phyloP scores from a whole-genome alignment of 2,888 invertebrate species.

The Polydrusus pterygomalis region DNA sequence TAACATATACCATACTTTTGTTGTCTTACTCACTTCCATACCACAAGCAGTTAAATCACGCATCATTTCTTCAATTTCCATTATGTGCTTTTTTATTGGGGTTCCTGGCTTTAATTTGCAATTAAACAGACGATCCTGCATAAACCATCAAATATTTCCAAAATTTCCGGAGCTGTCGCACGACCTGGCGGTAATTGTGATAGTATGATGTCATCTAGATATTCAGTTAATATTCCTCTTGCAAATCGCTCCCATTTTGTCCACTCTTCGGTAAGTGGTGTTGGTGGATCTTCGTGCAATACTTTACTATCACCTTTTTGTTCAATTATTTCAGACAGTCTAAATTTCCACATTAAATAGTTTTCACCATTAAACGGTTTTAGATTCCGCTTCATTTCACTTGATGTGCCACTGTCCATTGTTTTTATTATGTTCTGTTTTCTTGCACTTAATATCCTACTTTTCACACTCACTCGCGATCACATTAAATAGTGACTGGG shows the following conservation, averaged over 20 bases:
- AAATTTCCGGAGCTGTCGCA: constrained; percentile 26
- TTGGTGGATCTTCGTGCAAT: constrained; percentile 1
- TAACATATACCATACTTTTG: constrained; percentile 33
- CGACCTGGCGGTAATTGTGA: constrained; percentile 26
- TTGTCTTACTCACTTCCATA: constrained; percentile 37
- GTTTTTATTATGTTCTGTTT: too few species aligned
- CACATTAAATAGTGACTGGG: constrained; percentile 8
- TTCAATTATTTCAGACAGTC: constrained; percentile 47
- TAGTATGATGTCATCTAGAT: background rate
- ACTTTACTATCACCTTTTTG: constrained; percentile 51
- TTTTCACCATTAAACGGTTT: constrained; percentile 52
- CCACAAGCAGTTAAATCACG: constrained; percentile 50
- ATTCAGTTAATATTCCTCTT: constrained; percentile 43
- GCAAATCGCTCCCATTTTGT: constrained; percentile 17
- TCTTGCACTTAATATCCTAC: too few species aligned
- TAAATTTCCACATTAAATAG: constrained; percentile 53
- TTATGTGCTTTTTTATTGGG: too few species aligned
- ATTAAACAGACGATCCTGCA: too few species aligned
- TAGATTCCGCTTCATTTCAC: constrained; percentile 44
- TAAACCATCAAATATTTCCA: too few species aligned
- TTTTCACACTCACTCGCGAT: too few species aligned
- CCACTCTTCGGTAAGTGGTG: too few species aligned
- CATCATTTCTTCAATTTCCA: constrained; percentile 50
- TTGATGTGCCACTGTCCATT: background rate
- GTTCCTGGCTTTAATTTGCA: too few species aligned